Evolutionary conservation across 2,888 invertebrate species (phyloP).

Genomic region (Argynnis bischoffii): DNA sequence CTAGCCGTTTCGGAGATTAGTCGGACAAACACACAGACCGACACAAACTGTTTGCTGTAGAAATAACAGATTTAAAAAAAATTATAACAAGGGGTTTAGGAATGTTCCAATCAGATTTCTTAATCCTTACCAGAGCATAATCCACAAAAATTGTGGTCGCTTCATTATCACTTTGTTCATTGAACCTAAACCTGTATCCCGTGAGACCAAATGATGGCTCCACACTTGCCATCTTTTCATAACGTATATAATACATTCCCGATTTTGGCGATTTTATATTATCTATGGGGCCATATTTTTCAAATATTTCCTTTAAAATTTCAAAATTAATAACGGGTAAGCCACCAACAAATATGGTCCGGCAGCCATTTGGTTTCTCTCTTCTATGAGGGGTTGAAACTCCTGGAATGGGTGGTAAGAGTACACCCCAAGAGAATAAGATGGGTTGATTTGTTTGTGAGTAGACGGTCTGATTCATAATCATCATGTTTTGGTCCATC

Average conservation of each 20-base stretch:
- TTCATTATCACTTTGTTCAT: conserved; percentile 87
- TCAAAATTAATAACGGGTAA: conserved; percentile 93
- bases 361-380: conserved; percentile 93
- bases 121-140: conserved; percentile 84
- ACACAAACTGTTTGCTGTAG: too few relatives aligned
- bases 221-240: conserved; percentile 89
- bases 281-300: conserved; percentile 82
- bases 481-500: conserved; percentile 83
- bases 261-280: conserved; percentile 90
- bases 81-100: too few relatives aligned
- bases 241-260: conserved; percentile 95
- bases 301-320: conserved; percentile 92
- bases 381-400: conserved; percentile 90
- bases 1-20: too few relatives aligned
- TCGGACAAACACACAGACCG: too few relatives aligned
- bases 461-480: conserved; percentile 55
- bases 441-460: conserved; percentile 51
- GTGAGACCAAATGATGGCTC: conserved; percentile 93
- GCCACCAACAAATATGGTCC: conserved; percentile 96
- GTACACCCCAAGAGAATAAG: conserved; percentile 87
- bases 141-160: conserved; percentile 93
- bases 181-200: conserved; percentile 87
- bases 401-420: conserved; percentile 93
- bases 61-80: too few relatives aligned
- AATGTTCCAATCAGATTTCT: too few relatives aligned